Percentiles rank a stretch among this genome's conserved stretches.
Evolutionary conservation across 2,888 invertebrate genomes (phyloP).

Genomic region (Calameuta idolon): DNA sequence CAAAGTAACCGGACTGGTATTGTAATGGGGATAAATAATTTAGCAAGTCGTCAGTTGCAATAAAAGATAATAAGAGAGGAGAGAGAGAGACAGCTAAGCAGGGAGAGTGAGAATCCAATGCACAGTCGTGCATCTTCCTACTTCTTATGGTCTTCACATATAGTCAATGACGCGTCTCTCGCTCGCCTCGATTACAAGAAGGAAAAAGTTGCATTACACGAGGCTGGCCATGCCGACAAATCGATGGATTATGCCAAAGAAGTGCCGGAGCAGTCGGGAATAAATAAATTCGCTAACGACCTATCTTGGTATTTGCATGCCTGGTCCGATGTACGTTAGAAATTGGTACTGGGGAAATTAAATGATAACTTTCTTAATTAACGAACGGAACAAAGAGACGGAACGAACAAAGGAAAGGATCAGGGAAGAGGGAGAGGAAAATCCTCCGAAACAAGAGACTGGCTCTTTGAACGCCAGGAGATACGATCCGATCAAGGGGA

Average conservation of each 20-base stretch:
- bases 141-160: constrained; percentile 56
- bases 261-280: constrained; percentile 42
- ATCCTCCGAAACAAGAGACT: no score
- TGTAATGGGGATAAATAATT: constrained; percentile 53
- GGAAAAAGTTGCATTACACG: constrained; percentile 62
- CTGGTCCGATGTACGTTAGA: no score
- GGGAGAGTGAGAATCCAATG: background rate
- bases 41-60: constrained; percentile 49
- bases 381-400: no score
- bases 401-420: no score
- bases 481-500: constrained; percentile 40
- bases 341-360: no score
- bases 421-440: no score
- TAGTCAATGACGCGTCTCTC: constrained; percentile 53
- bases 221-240: constrained; percentile 62
- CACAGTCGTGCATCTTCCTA: constrained; percentile 44
- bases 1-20: no score
- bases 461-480: constrained; percentile 10
- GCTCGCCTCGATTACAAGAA: constrained; percentile 57
- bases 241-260: constrained; percentile 61
- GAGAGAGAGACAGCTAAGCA: constrained; percentile 23
- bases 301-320: constrained; percentile 7
- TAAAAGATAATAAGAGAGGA: constrained; percentile 39
- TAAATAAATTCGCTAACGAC: constrained; percentile 60
- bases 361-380: no score